Conservation (phyloP, 2,888 invertebrate species). For the Chymomyza caudatula region DNA sequence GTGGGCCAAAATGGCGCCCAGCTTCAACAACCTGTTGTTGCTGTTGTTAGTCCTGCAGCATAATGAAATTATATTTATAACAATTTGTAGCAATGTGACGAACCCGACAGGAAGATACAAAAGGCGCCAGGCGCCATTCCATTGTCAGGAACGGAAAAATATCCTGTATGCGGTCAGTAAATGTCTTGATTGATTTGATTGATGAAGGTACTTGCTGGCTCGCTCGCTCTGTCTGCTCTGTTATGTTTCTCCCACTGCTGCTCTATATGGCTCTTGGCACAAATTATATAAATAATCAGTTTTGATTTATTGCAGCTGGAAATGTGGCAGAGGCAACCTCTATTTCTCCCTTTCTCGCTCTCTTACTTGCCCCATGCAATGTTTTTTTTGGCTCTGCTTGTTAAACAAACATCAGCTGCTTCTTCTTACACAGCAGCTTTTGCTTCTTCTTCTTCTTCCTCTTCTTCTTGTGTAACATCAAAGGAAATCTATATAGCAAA, state of each 20-base stretch:
- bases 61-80: conserved; percentile 13
- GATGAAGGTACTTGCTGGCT: neutral
- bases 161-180: neutral
- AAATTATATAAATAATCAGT: neutral
- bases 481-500: no score
- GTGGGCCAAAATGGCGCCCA: no score
- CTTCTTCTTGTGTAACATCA: no score
- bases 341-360: neutral
- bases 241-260: neutral
- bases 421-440: neutral
- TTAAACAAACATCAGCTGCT: neutral
- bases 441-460: neutral
- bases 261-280: no score
- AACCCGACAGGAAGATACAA: neutral
- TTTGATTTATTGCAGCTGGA: conserved; percentile 5
- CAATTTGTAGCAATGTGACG: conserved; percentile 7
- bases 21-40: conserved; percentile 4
- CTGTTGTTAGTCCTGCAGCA: neutral
- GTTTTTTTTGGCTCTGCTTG: neutral
- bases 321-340: neutral
- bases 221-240: neutral
- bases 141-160: neutral
- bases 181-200: conserved; percentile 17
- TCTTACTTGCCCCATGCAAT: neutral
- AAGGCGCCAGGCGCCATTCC: neutral